Evolutionary conservation across 2,113 vertebrate species (phyloP).

Genomic region (Micronycteris hirsuta): DNA sequence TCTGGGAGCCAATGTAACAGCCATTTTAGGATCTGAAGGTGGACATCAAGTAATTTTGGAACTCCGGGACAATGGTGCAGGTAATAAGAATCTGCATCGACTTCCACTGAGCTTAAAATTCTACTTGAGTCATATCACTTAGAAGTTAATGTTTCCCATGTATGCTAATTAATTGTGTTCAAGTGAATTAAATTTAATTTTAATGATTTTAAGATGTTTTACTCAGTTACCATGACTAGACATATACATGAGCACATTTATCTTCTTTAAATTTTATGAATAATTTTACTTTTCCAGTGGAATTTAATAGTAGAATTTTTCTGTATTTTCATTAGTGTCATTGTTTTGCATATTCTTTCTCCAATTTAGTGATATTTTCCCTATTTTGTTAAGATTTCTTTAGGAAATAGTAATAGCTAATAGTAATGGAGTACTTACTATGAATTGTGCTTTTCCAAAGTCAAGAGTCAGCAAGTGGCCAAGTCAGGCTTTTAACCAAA

Average conservation of each 20-base stretch:
- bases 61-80: conserved; percentile 80
- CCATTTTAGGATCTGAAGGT: conserved; percentile 67
- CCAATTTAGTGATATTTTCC: not conserved
- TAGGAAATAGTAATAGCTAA: not conserved
- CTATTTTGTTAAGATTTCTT: not conserved
- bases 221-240: not conserved
- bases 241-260: not conserved
- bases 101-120: not conserved
- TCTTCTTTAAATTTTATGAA: not conserved
- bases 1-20: conserved; percentile 76
- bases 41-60: conserved; percentile 40
- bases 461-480: not conserved
- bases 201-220: not conserved
- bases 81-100: conserved; percentile 59
- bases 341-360: not conserved
- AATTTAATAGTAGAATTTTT: not conserved
- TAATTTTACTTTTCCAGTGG: not conserved
- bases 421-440: not conserved
- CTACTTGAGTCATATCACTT: not conserved
- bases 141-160: not conserved
- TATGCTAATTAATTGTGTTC: not conserved
- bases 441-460: not conserved
- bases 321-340: not conserved
- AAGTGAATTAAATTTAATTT: not conserved
- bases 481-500: not conserved